Conservation (phyloP, 2,888 invertebrate species). For the Petrophora chlorosata region DNA sequence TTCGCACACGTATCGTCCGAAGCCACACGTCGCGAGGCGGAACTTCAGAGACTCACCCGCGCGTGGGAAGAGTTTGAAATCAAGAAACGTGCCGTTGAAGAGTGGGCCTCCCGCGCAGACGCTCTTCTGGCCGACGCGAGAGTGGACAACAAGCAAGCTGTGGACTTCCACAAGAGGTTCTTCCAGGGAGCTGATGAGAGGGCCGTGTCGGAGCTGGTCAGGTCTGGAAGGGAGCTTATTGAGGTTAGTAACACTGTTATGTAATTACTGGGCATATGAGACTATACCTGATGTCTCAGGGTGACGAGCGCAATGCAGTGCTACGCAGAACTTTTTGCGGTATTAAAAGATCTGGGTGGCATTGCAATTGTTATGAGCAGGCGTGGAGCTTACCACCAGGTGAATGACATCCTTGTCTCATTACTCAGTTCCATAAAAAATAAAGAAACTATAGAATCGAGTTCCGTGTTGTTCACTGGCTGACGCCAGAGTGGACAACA, state of each 20-base stretch:
- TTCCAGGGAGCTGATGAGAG: conserved; percentile 94
- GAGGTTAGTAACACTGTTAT: conserved; percentile 76
- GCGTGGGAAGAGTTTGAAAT: conserved; percentile 94
- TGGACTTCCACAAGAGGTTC: conserved; percentile 93
- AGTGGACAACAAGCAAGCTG: conserved; percentile 90
- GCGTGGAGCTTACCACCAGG: no score
- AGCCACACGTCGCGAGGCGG: conserved; percentile 90
- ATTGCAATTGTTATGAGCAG: no score
- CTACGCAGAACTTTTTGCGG: no score
- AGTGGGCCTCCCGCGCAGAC: conserved; percentile 94
- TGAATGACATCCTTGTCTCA: no score
- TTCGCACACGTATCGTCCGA: conserved; percentile 91
- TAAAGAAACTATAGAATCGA: no score
- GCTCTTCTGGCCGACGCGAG: conserved; percentile 90
- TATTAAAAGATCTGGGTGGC: no score
- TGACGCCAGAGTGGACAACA: no score
- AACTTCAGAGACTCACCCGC: conserved; percentile 90
- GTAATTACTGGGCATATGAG: no score
- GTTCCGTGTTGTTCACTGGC: no score
- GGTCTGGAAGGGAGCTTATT: conserved; percentile 89
- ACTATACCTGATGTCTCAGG: no score
- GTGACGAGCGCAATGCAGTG: no score
- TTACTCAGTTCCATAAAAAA: no score
- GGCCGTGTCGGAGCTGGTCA: conserved; percentile 91
- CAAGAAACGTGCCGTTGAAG: conserved; percentile 90